Base-by-base conservation (phyloP, 2,888 invertebrate genomes). In the Clivina fossor region DNA sequence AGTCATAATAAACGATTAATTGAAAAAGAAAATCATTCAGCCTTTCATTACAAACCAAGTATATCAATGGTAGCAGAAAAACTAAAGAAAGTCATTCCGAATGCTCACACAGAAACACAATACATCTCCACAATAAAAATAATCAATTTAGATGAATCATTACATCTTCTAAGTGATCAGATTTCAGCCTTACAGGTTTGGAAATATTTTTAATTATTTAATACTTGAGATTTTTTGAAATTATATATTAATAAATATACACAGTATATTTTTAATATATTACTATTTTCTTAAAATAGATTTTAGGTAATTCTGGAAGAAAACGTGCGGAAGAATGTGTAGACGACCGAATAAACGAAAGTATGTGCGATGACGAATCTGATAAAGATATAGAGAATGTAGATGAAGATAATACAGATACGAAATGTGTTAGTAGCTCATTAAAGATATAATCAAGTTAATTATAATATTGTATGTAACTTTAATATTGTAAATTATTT, bases 131-230 rank as follows among this genome's bases (percentile, higher is more conserved):
- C 22, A 9, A n/a, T 24, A 18, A 53, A 53, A 44, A 43, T 37
- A 3, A 19, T 53, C n/a, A 33, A 53, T 44, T 19, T 53, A 9
- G 33, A 53, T 8, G 53, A 53, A 24, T 44, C 44, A 4, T 53
- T 53, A 37, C 18, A 35, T 28, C 28, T 53, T 15, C 20, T 53
- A 20, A 35, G 44, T 8, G 33, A 44, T 18, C 53, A 53, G 28
- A 44, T 53, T 13, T 53, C 53, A 3, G 53, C 53, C 11, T 53
- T 53, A 19, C 44, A 53, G 44, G 53, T 53, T 26, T 9, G 11
- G 28, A 1, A 41, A 26, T 11, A n/a, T n/a, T n/a, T n/a, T n/a
- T n/a, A n/a, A n/a, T n/a, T n/a, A n/a, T n/a, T n/a, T n/a, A n/a
- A n/a, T n/a, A n/a, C n/a, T n/a, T n/a, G n/a, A n/a, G n/a, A n/a